These are phyloP conservation scores for Bacillus rossius DNA, from an alignment of 1,140 invertebrate genomes.

Conservation along the genomic window DNA sequence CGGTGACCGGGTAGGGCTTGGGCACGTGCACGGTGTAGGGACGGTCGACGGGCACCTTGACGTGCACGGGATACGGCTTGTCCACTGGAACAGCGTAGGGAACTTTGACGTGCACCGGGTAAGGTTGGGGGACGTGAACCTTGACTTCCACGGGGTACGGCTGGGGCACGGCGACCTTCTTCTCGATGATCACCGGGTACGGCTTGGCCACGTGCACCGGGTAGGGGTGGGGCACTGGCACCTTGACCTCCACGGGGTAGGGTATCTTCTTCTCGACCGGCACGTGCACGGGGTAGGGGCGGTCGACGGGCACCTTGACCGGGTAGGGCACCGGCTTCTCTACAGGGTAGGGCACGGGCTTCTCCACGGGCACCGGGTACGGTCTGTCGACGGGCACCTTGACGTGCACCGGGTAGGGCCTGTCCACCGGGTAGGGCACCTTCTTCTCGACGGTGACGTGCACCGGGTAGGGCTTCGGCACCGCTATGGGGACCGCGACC, in stretches of 20 bases:
- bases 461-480: neutral
- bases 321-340: slow-evolving; percentile 40
- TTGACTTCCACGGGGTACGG: slow-evolving; percentile 18
- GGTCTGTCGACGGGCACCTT: slow-evolving; percentile 39
- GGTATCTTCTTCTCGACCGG: slow-evolving; percentile 50
- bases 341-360: slow-evolving; percentile 18
- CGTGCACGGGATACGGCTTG: slow-evolving; percentile 7
- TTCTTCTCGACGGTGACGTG: neutral
- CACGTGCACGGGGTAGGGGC: slow-evolving; percentile 36
- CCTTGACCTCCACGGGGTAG: slow-evolving; percentile 46
- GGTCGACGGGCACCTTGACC: slow-evolving; percentile 41
- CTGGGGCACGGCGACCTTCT: slow-evolving; percentile 15
- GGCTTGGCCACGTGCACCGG: slow-evolving; percentile 35
- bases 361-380: slow-evolving; percentile 50
- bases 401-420: neutral
- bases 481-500: neutral
- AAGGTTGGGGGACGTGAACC: slow-evolving; percentile 10
- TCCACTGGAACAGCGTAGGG: slow-evolving; percentile 24
- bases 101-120: slow-evolving; percentile 16
- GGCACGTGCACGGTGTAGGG: slow-evolving; percentile 35
- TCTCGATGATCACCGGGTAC: slow-evolving; percentile 22
- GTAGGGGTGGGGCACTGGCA: slow-evolving; percentile 55
- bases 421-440: neutral
- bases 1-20: slow-evolving; percentile 3
- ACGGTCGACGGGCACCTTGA: slow-evolving; percentile 43